Evolutionary conservation across 2,797 vertebrate species (phyloP).

Genomic region (Bovichtus variegatus): DNA sequence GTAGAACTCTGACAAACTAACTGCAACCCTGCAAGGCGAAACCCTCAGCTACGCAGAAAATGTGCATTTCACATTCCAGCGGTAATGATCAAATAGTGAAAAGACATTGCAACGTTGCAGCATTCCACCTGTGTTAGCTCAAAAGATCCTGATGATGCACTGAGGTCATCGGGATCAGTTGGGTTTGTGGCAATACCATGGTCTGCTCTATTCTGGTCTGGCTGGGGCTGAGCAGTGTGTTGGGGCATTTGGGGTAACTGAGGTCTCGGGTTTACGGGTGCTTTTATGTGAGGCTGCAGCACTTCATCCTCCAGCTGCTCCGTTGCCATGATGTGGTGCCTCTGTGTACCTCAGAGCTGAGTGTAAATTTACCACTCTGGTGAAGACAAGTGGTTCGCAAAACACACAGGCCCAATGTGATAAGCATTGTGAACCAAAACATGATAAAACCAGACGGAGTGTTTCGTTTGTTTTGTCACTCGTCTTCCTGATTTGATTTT

Average conservation of each 20-base stretch:
- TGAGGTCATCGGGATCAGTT: conserved; percentile 73
- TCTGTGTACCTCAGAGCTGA: conserved; percentile 69
- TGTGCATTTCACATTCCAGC: conserved; percentile 22
- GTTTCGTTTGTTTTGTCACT: conserved; percentile 22
- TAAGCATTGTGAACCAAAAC: conserved; percentile 53
- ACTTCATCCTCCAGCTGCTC: conserved; percentile 74
- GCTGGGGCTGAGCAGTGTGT: conserved; percentile 50
- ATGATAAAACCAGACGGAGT: conserved; percentile 23
- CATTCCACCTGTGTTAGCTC: conserved; percentile 60
- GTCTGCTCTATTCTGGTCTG: conserved; percentile 81
- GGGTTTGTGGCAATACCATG: conserved; percentile 77
- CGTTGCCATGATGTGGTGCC: conserved; percentile 74
- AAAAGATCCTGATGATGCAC: conserved; percentile 51
- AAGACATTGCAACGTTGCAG: neutral
- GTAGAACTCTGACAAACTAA: conserved; percentile 23
- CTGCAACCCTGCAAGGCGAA: conserved; percentile 50
- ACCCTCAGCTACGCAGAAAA: conserved; percentile 5
- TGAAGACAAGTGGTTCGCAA: conserved; percentile 69
- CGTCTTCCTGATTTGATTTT: conserved; percentile 25
- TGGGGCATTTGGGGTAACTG: conserved; percentile 82
- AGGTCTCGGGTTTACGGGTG: conserved; percentile 81
- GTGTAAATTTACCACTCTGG: conserved; percentile 79
- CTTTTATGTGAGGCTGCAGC: conserved; percentile 79
- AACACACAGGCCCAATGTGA: conserved; percentile 63
- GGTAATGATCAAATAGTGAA: neutral